Evolutionary conservation across 2,797 vertebrate species (phyloP).

Genomic region (Vultur gryphus): DNA sequence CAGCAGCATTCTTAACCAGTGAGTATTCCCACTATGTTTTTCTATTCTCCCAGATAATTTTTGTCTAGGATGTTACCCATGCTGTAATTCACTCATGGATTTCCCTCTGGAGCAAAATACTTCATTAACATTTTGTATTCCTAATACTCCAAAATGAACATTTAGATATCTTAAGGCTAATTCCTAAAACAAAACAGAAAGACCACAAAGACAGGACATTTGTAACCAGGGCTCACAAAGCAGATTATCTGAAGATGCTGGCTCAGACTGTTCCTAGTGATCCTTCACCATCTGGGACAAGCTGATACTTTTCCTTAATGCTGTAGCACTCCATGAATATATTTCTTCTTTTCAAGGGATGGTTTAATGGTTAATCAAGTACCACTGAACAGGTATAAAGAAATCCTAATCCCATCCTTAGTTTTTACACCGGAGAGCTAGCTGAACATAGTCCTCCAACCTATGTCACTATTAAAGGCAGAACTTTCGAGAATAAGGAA

Average conservation of each 20-base stretch:
- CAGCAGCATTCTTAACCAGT: slow-evolving; percentile 1
- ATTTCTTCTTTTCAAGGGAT: not conserved
- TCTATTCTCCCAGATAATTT: not conserved
- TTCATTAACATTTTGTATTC: not conserved
- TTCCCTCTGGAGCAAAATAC: not conserved
- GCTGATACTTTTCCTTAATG: not conserved
- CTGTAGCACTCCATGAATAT: not conserved
- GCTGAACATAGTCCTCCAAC: not conserved
- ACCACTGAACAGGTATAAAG: not conserved
- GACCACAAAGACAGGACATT: not conserved
- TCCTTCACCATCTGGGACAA: not conserved
- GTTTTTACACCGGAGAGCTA: not conserved
- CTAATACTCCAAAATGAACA: not conserved
- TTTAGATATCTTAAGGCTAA: not conserved
- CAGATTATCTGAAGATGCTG: not conserved
- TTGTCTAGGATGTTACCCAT: not conserved
- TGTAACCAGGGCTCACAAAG: not conserved
- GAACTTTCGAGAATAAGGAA: not conserved
- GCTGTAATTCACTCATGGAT: not conserved
- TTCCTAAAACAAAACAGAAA: not conserved
- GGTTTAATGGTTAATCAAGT: not conserved
- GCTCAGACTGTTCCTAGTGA: not conserved
- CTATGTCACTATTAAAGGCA: not conserved
- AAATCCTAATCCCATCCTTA: not conserved
- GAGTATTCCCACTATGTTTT: not conserved